These are phyloP conservation scores for Agrotis exclamationis DNA, from an alignment of 2,888 invertebrate genomes.

Conservation along the genomic window DNA sequence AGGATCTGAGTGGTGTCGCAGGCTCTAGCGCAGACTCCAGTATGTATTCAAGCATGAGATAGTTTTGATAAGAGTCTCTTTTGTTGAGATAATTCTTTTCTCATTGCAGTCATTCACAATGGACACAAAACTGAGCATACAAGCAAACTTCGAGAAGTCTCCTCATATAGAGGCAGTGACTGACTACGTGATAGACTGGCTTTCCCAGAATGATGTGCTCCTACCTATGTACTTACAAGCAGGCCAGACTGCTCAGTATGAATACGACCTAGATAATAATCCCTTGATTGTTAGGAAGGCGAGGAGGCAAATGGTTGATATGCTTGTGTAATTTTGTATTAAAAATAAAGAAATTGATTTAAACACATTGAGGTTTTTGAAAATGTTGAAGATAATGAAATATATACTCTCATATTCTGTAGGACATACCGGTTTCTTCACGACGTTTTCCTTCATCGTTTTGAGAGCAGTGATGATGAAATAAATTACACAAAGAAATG, in stretches of 20 bases:
- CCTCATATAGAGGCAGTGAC: constrained; percentile 81
- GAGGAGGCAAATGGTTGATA: constrained; percentile 57
- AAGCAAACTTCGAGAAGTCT: constrained; percentile 78
- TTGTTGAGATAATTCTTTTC: neutral
- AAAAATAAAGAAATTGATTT: constrained; percentile 22
- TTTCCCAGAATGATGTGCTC: constrained; percentile 78
- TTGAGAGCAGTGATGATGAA: too few relatives aligned
- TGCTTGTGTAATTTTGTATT: constrained; percentile 54
- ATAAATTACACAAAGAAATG: too few relatives aligned
- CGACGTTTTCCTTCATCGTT: too few relatives aligned
- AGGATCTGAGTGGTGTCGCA: too few relatives aligned
- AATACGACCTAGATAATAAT: constrained; percentile 68
- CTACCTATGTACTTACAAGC: constrained; percentile 84
- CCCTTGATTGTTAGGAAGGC: constrained; percentile 70
- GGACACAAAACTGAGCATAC: constrained; percentile 66
- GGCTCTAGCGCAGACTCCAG: too few relatives aligned
- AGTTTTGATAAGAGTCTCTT: too few relatives aligned
- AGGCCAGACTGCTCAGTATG: constrained; percentile 64
- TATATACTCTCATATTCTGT: too few relatives aligned
- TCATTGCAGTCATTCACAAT: constrained; percentile 65
- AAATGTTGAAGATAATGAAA: too few relatives aligned
- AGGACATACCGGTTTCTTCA: too few relatives aligned
- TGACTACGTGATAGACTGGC: constrained; percentile 83
- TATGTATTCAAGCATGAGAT: too few relatives aligned
- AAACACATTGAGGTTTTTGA: neutral